Evolutionary conservation across 2,888 invertebrate species (phyloP), one percentile per base, ranked within the genome.

Genomic region (Nemapogon koenigi): DNA sequence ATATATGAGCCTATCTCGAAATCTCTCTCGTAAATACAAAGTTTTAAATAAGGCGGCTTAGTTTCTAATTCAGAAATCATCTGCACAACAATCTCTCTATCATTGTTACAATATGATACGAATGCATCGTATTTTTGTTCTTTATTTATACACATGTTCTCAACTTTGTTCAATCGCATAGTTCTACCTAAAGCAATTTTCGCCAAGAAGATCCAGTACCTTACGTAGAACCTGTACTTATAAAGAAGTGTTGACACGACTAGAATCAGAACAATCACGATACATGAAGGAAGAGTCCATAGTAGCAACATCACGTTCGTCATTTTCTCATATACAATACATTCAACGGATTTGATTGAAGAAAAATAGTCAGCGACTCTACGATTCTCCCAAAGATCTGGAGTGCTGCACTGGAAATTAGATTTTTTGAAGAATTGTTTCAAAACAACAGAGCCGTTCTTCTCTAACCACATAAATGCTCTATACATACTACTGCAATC

Each of bases 21-120:
- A 56, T 88, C 88, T 43, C 87, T 66, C 51, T 89, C 88, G 49
- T 87, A 86, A 17, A 89, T 82, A 55, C 88, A 88, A 25, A 89
- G 59, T 47, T 82, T 83, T 13, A 85, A 75, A 50, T 68, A 76
- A 1, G 85, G 85, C 13, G 82, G 71, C 28, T 78, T 66, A 16
- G 68, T 76, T 57, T 88, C 88, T 39, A 88, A 54, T 52, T 83
- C 81, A 3, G 72, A 61, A 26, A 85, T 81, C 54, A 88, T 63
- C 35, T 82, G 72, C 13, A 81, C 61, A 3, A 88, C 84, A 51
- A 86, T 87, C 18, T 81, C 78, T 44, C 83, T 66, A 43, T 85
- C 84, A 48, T 84, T 83, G 47, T 69, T 82, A 47, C 83, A 81
- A 46, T 84, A 84, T 0, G 83, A 84, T 1, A 85, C 78, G 46